phyloP scores from a whole-genome alignment of 2,113 vertebrate species.

The Chaetodon auriga region DNA sequence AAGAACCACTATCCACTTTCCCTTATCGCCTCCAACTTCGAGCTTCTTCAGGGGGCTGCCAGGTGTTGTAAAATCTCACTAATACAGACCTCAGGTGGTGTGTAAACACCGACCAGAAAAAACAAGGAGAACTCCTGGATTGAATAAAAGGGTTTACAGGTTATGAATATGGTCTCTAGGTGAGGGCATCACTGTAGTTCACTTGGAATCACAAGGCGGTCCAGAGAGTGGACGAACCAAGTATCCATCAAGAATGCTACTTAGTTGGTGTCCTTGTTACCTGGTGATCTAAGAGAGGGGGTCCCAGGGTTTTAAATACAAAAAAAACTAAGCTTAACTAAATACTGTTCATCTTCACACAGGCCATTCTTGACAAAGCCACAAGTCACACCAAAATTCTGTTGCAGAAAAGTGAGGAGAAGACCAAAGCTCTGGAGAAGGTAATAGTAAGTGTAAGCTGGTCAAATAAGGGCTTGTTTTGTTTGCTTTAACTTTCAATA shows the following conservation, averaged over 20 bases:
- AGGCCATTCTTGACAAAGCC: constrained; percentile 93
- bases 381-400: constrained; percentile 91
- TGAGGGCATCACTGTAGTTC: neutral
- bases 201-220: neutral
- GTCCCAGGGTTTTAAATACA: too few relatives aligned
- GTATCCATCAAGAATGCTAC: neutral
- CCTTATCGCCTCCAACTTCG: too few relatives aligned
- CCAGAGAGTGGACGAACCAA: neutral
- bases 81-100: too few relatives aligned
- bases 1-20: too few relatives aligned
- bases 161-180: too few relatives aligned
- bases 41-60: too few relatives aligned
- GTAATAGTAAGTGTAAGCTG: constrained; percentile 67
- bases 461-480: constrained; percentile 51
- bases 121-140: too few relatives aligned
- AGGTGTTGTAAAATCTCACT: too few relatives aligned
- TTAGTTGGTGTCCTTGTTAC: too few relatives aligned
- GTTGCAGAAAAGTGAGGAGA: constrained; percentile 91
- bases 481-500: constrained; percentile 20
- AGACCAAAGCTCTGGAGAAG: constrained; percentile 91
- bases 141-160: too few relatives aligned
- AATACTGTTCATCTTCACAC: neutral
- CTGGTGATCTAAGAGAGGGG: too few relatives aligned
- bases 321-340: neutral
- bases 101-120: too few relatives aligned